These are phyloP conservation scores for Ptycholaimellus sp. DNA, from an alignment of 2,888 invertebrate genomes.

Conservation along the genomic window DNA sequence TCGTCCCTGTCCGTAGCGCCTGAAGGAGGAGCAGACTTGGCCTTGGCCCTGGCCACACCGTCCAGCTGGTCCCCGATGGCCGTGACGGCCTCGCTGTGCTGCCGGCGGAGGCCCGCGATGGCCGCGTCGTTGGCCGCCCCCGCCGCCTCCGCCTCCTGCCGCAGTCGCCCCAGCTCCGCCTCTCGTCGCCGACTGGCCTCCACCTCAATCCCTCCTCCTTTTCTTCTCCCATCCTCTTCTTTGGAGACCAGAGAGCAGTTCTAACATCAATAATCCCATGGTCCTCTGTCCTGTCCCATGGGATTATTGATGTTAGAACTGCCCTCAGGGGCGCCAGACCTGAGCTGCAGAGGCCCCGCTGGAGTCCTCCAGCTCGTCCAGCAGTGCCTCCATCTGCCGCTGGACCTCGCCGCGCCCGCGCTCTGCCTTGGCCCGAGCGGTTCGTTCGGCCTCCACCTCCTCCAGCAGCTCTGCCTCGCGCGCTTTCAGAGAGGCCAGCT, in stretches of 20 bases:
- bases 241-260: too few relatives aligned
- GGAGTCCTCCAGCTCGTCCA: slow-evolving; percentile 86
- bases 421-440: slow-evolving; percentile 36
- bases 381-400: slow-evolving; percentile 80
- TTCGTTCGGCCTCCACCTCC: slow-evolving; percentile 71
- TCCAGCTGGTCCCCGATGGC: slow-evolving; percentile 99
- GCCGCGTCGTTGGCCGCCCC: too few relatives aligned
- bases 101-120: slow-evolving; percentile 97
- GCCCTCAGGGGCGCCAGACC: too few relatives aligned
- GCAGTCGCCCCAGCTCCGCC: slow-evolving; percentile 83
- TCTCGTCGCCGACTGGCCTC: slow-evolving; percentile 97
- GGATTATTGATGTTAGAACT: too few relatives aligned
- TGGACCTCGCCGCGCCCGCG: slow-evolving; percentile 87
- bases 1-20: too few relatives aligned
- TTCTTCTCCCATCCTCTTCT: too few relatives aligned
- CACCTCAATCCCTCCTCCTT: too few relatives aligned
- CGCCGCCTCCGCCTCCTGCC: slow-evolving; percentile 86
- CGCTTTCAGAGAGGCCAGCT: slow-evolving; percentile 88
- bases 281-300: too few relatives aligned
- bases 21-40: too few relatives aligned
- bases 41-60: slow-evolving; percentile 93
- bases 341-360: slow-evolving; percentile 93
- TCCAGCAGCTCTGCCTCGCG: slow-evolving; percentile 92
- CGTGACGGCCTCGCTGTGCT: slow-evolving; percentile 92
- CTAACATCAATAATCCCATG: too few relatives aligned